phyloP scores from a whole-genome alignment of 2,113 vertebrate species.

The Rhombomys opimus region DNA sequence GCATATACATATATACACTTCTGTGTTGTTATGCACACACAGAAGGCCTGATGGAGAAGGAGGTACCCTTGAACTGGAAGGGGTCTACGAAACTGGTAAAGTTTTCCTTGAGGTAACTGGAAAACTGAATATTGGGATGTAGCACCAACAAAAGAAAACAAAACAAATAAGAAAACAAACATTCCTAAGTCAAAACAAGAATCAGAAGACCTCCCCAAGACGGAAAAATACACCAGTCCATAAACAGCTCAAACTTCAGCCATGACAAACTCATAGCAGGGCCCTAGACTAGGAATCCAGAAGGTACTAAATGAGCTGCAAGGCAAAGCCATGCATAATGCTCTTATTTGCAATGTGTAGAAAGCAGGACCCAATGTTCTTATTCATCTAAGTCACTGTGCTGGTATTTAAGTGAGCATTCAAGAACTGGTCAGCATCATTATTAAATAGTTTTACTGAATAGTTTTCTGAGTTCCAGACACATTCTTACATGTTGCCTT shows the following conservation, averaged over 20 bases:
- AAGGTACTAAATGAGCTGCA: not conserved
- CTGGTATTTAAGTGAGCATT: not conserved
- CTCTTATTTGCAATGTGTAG: not conserved
- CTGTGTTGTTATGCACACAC: not conserved
- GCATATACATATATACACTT: too few species aligned
- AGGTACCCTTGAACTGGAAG: not conserved
- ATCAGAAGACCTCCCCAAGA: not conserved
- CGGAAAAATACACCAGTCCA: not conserved
- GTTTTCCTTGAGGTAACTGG: not conserved
- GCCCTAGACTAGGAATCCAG: not conserved
- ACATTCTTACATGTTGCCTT: not conserved
- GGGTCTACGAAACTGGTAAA: not conserved
- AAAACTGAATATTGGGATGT: not conserved
- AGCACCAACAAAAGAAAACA: not conserved
- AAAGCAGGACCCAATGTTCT: not conserved
- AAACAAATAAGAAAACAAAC: not conserved
- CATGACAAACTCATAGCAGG: not conserved
- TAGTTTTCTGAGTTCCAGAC: not conserved
- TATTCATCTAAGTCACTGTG: not conserved
- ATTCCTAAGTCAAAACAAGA: not conserved
- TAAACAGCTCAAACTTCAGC: not conserved
- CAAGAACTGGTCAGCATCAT: not conserved
- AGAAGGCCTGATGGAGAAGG: not conserved
- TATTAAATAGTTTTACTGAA: slow-evolving; percentile 19
- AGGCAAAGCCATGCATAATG: not conserved